These are phyloP conservation scores for Eupleurogrammus muticus DNA, from an alignment of 2,797 vertebrate species.

Conservation along the genomic window DNA sequence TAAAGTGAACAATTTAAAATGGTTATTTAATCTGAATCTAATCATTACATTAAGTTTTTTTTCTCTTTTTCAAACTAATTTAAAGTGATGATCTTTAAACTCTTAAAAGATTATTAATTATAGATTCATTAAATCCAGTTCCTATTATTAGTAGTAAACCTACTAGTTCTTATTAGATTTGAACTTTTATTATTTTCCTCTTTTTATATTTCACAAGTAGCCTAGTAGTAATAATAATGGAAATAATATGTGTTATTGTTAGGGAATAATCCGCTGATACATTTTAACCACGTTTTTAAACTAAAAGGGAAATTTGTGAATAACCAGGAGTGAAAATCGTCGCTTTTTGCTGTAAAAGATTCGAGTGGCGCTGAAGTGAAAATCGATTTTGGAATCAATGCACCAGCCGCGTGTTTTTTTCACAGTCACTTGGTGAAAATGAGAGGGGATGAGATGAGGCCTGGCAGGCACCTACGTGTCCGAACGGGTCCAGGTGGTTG, in stretches of 20 bases:
- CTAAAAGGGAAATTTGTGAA: background rate
- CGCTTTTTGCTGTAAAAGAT: background rate
- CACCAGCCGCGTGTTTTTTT: background rate
- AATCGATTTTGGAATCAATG: background rate
- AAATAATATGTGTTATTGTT: background rate
- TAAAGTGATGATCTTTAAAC: background rate
- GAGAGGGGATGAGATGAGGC: constrained; percentile 34
- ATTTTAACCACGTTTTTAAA: background rate
- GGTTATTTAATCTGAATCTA: constrained; percentile 1
- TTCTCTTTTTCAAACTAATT: background rate
- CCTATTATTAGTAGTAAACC: too few relatives aligned
- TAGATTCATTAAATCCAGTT: too few relatives aligned
- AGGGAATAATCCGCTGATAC: background rate
- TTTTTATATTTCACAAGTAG: too few relatives aligned
- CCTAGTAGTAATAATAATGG: too few relatives aligned
- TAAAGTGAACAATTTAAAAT: background rate
- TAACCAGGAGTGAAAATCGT: background rate
- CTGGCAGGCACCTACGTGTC: constrained; percentile 90
- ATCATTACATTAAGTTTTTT: constrained; percentile 1
- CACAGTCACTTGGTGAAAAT: background rate
- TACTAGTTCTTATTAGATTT: too few relatives aligned
- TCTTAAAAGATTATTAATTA: background rate
- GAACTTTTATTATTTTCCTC: too few relatives aligned
- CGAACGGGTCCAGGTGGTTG: constrained; percentile 99
- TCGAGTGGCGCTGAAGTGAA: background rate